Evolutionary conservation across 2,797 vertebrate species (phyloP).

Genomic region (Aeoliscus strigatus): DNA sequence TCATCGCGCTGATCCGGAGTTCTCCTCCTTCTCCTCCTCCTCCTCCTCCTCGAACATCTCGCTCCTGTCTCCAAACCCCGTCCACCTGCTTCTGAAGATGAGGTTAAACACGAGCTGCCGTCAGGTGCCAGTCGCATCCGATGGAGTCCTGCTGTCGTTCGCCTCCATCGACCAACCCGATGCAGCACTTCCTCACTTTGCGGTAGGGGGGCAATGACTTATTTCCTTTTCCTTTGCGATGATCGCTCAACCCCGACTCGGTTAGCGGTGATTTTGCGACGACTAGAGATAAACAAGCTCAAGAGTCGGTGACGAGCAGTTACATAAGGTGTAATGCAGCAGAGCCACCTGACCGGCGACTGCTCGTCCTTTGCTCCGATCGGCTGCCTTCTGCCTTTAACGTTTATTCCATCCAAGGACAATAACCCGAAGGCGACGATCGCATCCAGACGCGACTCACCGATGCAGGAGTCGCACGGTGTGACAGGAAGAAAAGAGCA

Average conservation of each 20-base stretch:
- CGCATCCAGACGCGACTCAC: conserved; percentile 10
- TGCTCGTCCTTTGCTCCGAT: conserved; percentile 46
- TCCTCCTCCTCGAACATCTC: conserved; percentile 11
- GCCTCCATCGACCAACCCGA: conserved; percentile 62
- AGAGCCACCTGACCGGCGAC: conserved; percentile 62
- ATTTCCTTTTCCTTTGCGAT: conserved; percentile 1
- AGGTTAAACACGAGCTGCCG: conserved; percentile 62
- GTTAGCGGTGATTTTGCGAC: conserved; percentile 2
- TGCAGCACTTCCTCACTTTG: conserved; percentile 75
- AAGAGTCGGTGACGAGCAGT: conserved; percentile 61
- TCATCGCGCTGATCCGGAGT: conserved; percentile 2
- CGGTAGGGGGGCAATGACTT: conserved; percentile 61
- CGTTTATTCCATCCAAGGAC: too few relatives aligned
- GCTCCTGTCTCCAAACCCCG: conserved; percentile 22
- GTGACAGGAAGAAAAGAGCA: conserved; percentile 31
- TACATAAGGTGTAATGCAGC: conserved; percentile 74
- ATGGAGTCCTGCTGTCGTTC: conserved; percentile 64
- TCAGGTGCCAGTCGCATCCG: conserved; percentile 69
- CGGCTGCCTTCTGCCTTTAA: too few relatives aligned
- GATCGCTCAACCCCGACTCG: too few relatives aligned
- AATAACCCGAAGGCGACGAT: background rate
- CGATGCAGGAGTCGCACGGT: conserved; percentile 43
- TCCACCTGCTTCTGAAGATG: conserved; percentile 63
- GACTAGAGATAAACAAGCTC: conserved; percentile 54
- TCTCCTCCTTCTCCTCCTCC: background rate